Base-by-base conservation (phyloP, 2,113 vertebrate genomes). In the Vidua macroura region DNA sequence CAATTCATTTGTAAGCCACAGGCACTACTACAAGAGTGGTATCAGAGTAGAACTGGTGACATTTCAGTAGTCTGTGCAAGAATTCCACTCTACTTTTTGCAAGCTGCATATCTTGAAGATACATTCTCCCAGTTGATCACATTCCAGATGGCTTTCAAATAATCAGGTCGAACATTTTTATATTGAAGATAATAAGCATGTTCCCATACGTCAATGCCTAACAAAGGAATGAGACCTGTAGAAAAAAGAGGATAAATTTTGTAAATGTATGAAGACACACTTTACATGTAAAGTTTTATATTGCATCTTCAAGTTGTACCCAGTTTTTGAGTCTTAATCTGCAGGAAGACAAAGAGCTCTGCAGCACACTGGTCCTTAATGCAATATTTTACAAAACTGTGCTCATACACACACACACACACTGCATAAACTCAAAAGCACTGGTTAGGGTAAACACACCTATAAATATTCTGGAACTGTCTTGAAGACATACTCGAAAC, bases 141-240 rank as follows among this genome's bases (percentile, higher is more conserved):
- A 74, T 99, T 99, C 99, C 99, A 99, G 93, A 99, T 99, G 20
- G 99, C 99, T 93, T 99, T 99, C 64, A 99, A 98, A 67, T 99
- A 99, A 96, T 99, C 99, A 5, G 99, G 99, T 35, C 99, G 98
- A 83, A 99, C 99, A 28, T 99, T 99, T 97, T 99, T 99, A 97
- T 99, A 99, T 84, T 99, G 99, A 78, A 99, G 98, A 91, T 99
- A 99, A 83, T 99, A 99, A 49, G 99, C 99, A 51, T 99, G 99
- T 89, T 99, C 99, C 99, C 99, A 99, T 27, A 99, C 99, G 2
- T 99, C 99, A 8, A 99, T 99, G 70, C 99, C 99, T 43, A 99
- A 97, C n/a, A 99, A 97, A 27, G 99, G 99, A 91, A 98, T 95
- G 46, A 99, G 98, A 95, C 99, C 99, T 99, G 63, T 52, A 19